These are phyloP conservation scores for Papilio machaon DNA, from an alignment of 1,140 invertebrate species.

Conservation along the genomic window DNA sequence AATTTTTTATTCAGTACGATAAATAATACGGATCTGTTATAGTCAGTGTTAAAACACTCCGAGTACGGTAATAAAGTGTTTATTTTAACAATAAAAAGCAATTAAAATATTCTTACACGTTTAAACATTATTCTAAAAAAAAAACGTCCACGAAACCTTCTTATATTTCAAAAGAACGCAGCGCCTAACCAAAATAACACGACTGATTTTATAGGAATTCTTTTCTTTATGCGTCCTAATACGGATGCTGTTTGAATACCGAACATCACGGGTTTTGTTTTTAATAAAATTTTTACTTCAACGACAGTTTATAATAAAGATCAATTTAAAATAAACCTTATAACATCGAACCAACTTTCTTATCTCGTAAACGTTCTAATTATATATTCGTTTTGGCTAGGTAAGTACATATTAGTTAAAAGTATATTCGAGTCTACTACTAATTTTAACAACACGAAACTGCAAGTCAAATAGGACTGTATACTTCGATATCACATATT, in stretches of 20 bases:
- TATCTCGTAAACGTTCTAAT: background rate
- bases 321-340: background rate
- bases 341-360: no score
- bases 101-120: background rate
- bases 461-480: background rate
- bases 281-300: background rate
- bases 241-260: background rate
- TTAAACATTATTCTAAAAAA: no score
- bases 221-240: constrained; percentile 10
- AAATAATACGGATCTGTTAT: no score
- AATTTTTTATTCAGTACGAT: no score
- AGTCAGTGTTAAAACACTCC: no score
- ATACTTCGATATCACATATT: no score
- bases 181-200: background rate
- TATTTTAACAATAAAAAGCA: no score
- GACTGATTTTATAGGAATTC: background rate
- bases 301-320: background rate
- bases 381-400: no score
- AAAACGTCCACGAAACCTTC: background rate
- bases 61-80: no score
- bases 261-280: background rate
- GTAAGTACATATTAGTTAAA: no score
- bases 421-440: background rate
- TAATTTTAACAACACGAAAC: background rate
- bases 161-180: background rate